Conservation (phyloP, 2,888 invertebrate genomes). For the Drosophila atripex region DNA sequence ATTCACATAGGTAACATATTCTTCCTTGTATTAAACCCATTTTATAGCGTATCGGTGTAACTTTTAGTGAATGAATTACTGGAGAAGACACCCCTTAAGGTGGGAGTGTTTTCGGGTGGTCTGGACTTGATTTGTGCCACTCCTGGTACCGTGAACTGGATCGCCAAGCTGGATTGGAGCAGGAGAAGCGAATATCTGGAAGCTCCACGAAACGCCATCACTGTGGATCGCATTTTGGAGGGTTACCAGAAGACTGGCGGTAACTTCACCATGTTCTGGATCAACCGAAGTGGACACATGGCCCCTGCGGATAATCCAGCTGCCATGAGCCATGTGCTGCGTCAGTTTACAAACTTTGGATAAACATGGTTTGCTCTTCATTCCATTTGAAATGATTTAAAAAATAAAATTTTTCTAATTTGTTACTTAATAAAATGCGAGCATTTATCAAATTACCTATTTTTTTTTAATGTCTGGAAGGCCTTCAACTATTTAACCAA, state of each 20-base stretch:
- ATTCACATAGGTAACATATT: constrained; percentile 86
- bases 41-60: neutral
- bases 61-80: constrained; percentile 88
- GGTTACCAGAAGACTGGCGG: constrained; percentile 89
- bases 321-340: constrained; percentile 87
- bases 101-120: constrained; percentile 91
- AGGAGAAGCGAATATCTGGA: constrained; percentile 86
- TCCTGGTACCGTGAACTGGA: constrained; percentile 90
- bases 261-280: constrained; percentile 82
- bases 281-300: constrained; percentile 83
- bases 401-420: neutral
- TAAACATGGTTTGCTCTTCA: constrained; percentile 20
- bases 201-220: constrained; percentile 86
- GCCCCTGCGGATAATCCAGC: constrained; percentile 89
- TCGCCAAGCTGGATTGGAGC: constrained; percentile 89
- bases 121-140: constrained; percentile 93
- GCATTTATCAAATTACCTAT: neutral
- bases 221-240: constrained; percentile 87
- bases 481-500: neutral
- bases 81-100: constrained; percentile 87
- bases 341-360: constrained; percentile 79
- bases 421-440: neutral
- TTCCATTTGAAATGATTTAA: neutral
- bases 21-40: accelerated
- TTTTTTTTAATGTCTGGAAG: neutral